Conservation (phyloP, 2,888 invertebrate species). For the Acrobasis consociella region DNA sequence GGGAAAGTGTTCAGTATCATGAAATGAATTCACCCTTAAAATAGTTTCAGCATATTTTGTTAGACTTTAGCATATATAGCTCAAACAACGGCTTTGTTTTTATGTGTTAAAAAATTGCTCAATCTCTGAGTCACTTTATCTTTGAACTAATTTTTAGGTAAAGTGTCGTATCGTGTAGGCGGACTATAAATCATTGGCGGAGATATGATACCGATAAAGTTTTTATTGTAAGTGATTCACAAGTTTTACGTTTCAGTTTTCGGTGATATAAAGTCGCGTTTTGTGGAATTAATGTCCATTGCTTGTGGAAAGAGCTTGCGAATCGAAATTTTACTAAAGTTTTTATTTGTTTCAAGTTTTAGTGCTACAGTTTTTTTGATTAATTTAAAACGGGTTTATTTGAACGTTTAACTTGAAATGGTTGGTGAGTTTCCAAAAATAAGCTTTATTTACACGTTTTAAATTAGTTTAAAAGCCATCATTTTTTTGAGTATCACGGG, state of each 20-base stretch:
- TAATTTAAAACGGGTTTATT: neutral
- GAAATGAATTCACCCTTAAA: no score
- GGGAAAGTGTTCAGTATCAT: no score
- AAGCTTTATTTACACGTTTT: neutral
- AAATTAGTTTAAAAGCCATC: no score
- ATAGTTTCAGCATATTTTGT: no score
- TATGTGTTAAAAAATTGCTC: neutral
- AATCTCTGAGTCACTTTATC: neutral
- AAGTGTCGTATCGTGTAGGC: conserved; percentile 4
- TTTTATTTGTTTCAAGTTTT: neutral
- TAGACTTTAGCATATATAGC: no score
- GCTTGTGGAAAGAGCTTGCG: neutral
- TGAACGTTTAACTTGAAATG: neutral
- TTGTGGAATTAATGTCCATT: neutral
- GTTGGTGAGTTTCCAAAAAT: conserved; percentile 3
- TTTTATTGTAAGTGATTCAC: conserved; percentile 16
- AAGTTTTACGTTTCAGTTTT: conserved; percentile 11
- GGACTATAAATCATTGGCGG: conserved; percentile 13
- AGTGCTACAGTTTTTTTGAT: neutral
- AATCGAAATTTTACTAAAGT: neutral
- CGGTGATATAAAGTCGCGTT: conserved; percentile 10
- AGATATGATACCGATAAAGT: conserved; percentile 10
- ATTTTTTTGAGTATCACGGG: no score
- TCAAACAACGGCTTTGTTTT: no score
- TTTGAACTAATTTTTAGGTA: conserved; percentile 7